Base-by-base conservation (phyloP, 1,140 invertebrate species). In the Thalassaphorura encarpata region DNA sequence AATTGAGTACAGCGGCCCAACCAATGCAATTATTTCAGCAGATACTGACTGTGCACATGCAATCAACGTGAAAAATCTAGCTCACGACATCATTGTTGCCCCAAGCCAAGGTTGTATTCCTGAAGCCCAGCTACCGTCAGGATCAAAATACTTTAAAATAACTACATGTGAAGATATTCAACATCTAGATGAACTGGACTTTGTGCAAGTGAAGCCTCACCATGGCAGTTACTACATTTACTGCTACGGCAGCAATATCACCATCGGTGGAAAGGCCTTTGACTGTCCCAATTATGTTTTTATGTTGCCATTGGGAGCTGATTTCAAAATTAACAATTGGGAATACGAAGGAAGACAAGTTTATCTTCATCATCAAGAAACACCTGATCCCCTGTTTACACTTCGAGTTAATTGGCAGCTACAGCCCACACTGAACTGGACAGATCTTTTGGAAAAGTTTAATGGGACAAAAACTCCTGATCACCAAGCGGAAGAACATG, bases 1-100 rank as follows among this genome's bases (percentile, higher is more conserved):
- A 8, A 24, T 49, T 3, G 51, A 46, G 16, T 61, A 61, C 36
- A 29, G 15, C 21, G 59, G 59, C 3, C 59, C 59, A 11, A 11
- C 11, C n/a, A 11, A 36, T n/a, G n/a, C n/a, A n/a, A 36, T 36
- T 11, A 36, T 36, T 11, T 11, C 11, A 11, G 33, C n/a, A n/a
- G 11, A 36, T 11, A 36, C 11, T n/a, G 33, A 36, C 33, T 36
- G 33, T 36, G n/a, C n/a, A n/a, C 11, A 11, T n/a, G n/a, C 11
- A 11, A n/a, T 36, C 11, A 36, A 36, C n/a, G 33, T 36, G n/a
- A n/a, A n/a, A n/a, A n/a, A n/a, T n/a, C n/a, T n/a, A n/a, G n/a
- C n/a, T n/a, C n/a, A n/a, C n/a, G n/a, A n/a, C n/a, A n/a, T n/a
- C n/a, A n/a, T n/a, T n/a, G n/a, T n/a, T n/a, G n/a, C n/a, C n/a